Evolutionary conservation across 2,888 invertebrate species (phyloP), one percentile per base, ranked within the genome.

Genomic region (Invenusta paracnida): DNA sequence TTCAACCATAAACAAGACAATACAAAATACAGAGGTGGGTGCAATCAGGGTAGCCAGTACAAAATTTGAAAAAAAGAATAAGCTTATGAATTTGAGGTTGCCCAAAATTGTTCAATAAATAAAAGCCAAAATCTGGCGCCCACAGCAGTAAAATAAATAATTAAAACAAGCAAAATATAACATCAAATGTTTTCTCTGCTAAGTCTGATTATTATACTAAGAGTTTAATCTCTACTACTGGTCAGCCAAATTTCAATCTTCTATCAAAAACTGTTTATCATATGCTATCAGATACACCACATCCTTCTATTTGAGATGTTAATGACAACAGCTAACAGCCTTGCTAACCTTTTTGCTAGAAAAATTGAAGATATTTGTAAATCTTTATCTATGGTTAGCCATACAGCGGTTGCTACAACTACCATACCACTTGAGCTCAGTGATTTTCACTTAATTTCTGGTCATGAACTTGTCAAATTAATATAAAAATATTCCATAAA

Each of bases 121-220:
- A n/a, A n/a, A n/a, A n/a, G n/a, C n/a, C n/a, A n/a, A n/a, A n/a
- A n/a, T n/a, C n/a, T n/a, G n/a, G n/a, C n/a, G n/a, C n/a, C n/a
- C n/a, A n/a, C n/a, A n/a, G n/a, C n/a, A n/a, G n/a, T n/a, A n/a
- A n/a, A n/a, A n/a, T n/a, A n/a, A n/a, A n/a, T n/a, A n/a, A n/a
- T n/a, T n/a, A n/a, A n/a, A n/a, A n/a, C n/a, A n/a, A n/a, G n/a
- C n/a, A n/a, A n/a, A n/a, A n/a, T n/a, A n/a, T n/a, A n/a, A n/a
- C n/a, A n/a, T n/a, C n/a, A n/a, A n/a, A n/a, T n/a, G n/a, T 73
- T 73, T 73, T 5, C 11, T n/a, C 73, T 73, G 73, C 73, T 13
- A 73, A 73, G 11, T 73, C 73, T 25, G 73, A 73, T n/a, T 73
- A 73, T 73, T 73, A 73, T 73, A 73, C 73, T n/a, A 73, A n/a